Evolutionary conservation across 2,888 invertebrate species (phyloP).

Genomic region (Dolomedes plantarius): DNA sequence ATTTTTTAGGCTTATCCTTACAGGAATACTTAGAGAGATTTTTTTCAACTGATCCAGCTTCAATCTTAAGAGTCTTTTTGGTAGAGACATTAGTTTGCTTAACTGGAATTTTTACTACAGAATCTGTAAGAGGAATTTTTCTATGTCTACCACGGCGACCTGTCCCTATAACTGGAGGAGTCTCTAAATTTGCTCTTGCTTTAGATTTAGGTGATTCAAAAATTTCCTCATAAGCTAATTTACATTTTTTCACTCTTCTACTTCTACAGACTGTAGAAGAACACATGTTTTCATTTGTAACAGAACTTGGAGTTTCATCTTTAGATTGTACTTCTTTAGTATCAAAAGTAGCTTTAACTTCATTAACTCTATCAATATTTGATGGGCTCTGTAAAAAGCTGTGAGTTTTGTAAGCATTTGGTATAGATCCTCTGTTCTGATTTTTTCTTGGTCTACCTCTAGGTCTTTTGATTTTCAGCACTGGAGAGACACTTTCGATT

Average conservation of each 20-base stretch:
- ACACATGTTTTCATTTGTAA: not conserved
- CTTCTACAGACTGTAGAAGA: constrained; percentile 16
- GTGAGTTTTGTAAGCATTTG: not conserved
- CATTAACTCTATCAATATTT: not conserved
- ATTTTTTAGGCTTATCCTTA: constrained; percentile 36
- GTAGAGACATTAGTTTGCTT: not conserved
- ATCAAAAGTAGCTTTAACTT: not conserved
- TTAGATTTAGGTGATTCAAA: not conserved
- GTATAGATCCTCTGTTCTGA: too few species aligned
- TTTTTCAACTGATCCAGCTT: not conserved
- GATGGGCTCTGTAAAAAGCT: not conserved
- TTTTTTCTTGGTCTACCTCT: too few species aligned
- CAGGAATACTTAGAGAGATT: constrained; percentile 10
- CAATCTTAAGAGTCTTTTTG: not conserved
- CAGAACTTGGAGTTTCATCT: too few species aligned
- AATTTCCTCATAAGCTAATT: not conserved
- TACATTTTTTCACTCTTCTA: constrained; percentile 26
- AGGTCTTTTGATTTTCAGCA: too few species aligned
- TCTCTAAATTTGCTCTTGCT: not conserved
- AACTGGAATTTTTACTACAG: not conserved
- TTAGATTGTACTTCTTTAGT: too few species aligned
- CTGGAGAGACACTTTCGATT: too few species aligned
- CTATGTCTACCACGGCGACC: constrained; percentile 34
- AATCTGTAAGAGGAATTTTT: constrained; percentile 25
- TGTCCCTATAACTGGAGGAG: not conserved